Conservation (phyloP, 1,140 invertebrate species). For the Amphibalanus amphitrite region DNA sequence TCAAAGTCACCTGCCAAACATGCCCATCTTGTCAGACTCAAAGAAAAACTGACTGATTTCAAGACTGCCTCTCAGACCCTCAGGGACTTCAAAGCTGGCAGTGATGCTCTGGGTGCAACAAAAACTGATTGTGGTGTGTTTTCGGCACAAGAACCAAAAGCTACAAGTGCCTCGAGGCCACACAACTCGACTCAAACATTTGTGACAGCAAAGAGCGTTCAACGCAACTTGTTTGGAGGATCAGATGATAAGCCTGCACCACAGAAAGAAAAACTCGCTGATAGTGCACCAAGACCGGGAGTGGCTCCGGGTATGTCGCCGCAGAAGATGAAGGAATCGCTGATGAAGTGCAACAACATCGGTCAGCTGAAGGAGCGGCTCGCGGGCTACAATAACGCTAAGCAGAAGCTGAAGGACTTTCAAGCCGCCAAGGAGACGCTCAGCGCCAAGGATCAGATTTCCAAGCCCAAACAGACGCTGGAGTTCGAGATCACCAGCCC, state of each 20-base stretch:
- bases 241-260: background rate
- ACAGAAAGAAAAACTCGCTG: background rate
- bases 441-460: background rate
- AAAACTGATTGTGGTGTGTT: background rate
- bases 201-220: background rate
- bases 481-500: slow-evolving; percentile 28
- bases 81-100: background rate
- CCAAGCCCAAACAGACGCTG: background rate
- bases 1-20: background rate
- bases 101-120: background rate
- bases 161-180: background rate
- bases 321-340: background rate
- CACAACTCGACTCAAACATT: background rate
- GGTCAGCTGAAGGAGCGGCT: background rate
- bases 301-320: background rate
- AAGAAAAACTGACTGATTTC: no score
- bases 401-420: background rate
- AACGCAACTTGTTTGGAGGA: background rate
- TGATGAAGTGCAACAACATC: background rate
- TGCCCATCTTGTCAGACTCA: no score
- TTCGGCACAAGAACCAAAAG: background rate
- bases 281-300: background rate
- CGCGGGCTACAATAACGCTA: background rate
- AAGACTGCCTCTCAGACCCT: no score
- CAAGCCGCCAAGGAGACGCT: background rate